A percentile compares a stretch with the other conserved stretches of the same genome.
These are phyloP conservation scores for Platycheirus albimanus DNA, from an alignment of 2,888 invertebrate genomes.

Conservation along the genomic window DNA sequence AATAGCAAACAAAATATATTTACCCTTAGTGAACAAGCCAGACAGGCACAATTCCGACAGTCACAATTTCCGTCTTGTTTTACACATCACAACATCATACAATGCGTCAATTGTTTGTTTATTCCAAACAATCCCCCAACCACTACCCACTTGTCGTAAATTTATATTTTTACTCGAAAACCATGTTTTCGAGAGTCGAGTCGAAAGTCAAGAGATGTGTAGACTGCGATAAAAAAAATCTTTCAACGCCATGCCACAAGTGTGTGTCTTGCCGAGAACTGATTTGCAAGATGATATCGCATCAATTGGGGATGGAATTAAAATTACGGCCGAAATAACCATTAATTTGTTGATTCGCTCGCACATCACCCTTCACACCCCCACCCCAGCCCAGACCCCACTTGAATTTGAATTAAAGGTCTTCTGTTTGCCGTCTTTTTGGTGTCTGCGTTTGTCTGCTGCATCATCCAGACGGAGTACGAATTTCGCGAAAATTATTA, in stretches of 20 bases:
- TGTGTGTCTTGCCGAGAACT: constrained; percentile 56
- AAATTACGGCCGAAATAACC: constrained; percentile 48
- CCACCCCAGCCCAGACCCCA: not conserved
- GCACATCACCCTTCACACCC: too few relatives aligned
- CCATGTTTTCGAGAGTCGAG: too few relatives aligned
- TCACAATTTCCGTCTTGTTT: constrained; percentile 7
- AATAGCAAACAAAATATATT: constrained; percentile 20
- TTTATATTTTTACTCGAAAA: constrained; percentile 2
- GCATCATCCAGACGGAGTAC: too few relatives aligned
- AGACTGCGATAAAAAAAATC: constrained; percentile 52
- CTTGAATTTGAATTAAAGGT: constrained; percentile 36
- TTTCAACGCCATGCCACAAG: constrained; percentile 62
- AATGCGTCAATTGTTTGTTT: constrained; percentile 50
- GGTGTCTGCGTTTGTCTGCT: too few relatives aligned
- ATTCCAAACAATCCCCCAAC: too few relatives aligned
- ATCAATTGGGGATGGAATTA: constrained; percentile 39
- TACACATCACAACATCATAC: too few relatives aligned
- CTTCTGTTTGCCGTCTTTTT: too few relatives aligned
- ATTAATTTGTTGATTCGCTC: too few relatives aligned
- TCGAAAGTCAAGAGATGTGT: constrained; percentile 19
- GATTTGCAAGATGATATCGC: constrained; percentile 56
- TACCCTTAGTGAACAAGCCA: constrained; percentile 26
- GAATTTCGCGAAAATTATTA: constrained; percentile 23
- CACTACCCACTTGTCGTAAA: constrained; percentile 42
- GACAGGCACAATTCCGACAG: not conserved